phyloP scores from a whole-genome alignment of 2,113 vertebrate genomes.

The Grammatotria lemairii region DNA sequence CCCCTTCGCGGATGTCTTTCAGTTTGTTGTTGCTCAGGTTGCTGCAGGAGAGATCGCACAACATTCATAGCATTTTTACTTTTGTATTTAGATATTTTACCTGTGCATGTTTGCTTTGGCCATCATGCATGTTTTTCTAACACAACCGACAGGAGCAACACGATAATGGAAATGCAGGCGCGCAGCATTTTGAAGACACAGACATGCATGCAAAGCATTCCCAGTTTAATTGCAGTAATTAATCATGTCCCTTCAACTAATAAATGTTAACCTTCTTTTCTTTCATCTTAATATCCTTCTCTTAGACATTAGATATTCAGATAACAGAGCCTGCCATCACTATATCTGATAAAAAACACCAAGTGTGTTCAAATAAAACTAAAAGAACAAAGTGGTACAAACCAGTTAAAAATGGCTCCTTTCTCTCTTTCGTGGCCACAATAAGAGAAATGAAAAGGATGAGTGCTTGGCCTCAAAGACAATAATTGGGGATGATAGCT shows the following conservation, averaged over 20 bases:
- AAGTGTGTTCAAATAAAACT: neutral
- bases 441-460: constrained; percentile 25
- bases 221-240: constrained; percentile 24
- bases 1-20: constrained; percentile 86
- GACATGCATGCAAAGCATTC: neutral
- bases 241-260: constrained; percentile 27
- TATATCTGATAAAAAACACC: neutral
- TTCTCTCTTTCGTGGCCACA: neutral
- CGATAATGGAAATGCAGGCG: neutral
- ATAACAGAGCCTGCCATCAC: neutral
- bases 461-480: constrained; percentile 2
- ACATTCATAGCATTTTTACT: neutral
- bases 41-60: constrained; percentile 56
- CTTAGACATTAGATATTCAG: constrained; percentile 4
- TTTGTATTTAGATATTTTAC: neutral
- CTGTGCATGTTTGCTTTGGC: neutral
- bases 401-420: neutral
- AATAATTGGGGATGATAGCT: constrained; percentile 32
- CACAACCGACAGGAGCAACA: fast-evolving
- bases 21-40: constrained; percentile 96
- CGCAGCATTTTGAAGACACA: neutral
- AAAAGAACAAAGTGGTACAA: constrained; percentile 30
- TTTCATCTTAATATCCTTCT: constrained; percentile 28
- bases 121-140: neutral
- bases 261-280: constrained; percentile 11